A percentile compares a stretch with the other conserved stretches of the same genome.
phyloP scores from a whole-genome alignment of 2,113 vertebrate species.

The Sialia sialis region DNA sequence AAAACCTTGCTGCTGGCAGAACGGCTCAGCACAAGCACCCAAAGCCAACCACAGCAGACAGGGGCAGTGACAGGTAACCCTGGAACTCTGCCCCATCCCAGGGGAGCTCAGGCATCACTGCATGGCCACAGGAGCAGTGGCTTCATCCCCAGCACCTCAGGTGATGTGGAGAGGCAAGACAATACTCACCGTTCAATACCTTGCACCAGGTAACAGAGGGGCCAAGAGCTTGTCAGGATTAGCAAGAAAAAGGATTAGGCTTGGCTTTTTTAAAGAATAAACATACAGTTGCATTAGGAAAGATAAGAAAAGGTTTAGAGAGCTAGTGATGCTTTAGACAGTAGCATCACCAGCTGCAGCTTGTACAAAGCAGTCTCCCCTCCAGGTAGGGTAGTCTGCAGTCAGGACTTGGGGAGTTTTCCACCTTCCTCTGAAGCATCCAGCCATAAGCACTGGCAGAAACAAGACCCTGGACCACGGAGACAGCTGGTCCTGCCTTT shows the following conservation, averaged over 20 bases:
- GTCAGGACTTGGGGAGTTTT: not conserved
- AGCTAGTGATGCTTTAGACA: not conserved
- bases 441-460: slow-evolving; percentile 31
- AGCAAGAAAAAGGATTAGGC: not conserved
- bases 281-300: not conserved
- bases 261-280: not conserved
- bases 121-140: not conserved
- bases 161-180: not conserved
- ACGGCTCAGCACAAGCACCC: not conserved
- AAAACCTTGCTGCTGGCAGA: not conserved
- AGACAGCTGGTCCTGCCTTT: not conserved
- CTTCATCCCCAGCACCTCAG: not conserved
- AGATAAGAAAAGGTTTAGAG: not conserved
- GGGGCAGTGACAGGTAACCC: not conserved
- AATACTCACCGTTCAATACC: not conserved
- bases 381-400: not conserved
- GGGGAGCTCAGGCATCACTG: not conserved
- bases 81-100: not conserved
- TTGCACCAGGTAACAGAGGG: not conserved
- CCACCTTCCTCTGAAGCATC: slow-evolving; percentile 65
- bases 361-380: not conserved
- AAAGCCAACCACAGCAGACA: not conserved
- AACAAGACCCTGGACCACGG: not conserved
- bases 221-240: not conserved
- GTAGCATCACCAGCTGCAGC: not conserved